Percentiles rank a stretch among this genome's conserved stretches.
Evolutionary conservation across 35 echinoderm and acorn worm species (phyloP).

Genomic region (Apostichopus californicus): DNA sequence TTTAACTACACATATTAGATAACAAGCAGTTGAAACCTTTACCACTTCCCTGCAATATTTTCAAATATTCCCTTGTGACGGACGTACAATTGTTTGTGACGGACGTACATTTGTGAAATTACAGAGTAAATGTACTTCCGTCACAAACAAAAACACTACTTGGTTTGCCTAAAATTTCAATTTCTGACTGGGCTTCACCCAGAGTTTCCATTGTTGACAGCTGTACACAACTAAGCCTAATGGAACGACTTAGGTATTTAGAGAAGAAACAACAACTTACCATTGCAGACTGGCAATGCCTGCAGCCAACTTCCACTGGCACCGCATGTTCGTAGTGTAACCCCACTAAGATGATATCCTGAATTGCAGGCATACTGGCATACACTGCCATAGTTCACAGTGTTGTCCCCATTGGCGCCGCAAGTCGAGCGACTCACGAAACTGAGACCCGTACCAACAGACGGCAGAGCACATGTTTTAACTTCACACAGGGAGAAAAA

Average conservation of each 20-base stretch:
- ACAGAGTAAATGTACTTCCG: no score
- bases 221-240: no score
- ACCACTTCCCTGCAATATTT: no score
- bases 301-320: not conserved
- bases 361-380: conserved; percentile 25
- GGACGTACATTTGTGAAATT: no score
- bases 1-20: no score
- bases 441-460: not conserved
- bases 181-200: no score
- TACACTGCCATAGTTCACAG: conserved; percentile 9
- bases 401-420: not conserved
- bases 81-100: no score
- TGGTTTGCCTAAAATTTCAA: no score
- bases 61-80: no score
- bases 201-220: no score
- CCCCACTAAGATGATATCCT: conserved; percentile 24
- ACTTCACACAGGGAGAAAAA: not conserved
- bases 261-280: conserved; percentile 25
- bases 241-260: not conserved
- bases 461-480: not conserved
- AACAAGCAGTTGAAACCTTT: no score
- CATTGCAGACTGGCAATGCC: conserved; percentile 10
- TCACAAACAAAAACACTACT: no score
- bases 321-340: not conserved
- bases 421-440: not conserved